These are phyloP conservation scores for Diadophis punctatus DNA, from an alignment of 2,113 vertebrate genomes.

Conservation along the genomic window DNA sequence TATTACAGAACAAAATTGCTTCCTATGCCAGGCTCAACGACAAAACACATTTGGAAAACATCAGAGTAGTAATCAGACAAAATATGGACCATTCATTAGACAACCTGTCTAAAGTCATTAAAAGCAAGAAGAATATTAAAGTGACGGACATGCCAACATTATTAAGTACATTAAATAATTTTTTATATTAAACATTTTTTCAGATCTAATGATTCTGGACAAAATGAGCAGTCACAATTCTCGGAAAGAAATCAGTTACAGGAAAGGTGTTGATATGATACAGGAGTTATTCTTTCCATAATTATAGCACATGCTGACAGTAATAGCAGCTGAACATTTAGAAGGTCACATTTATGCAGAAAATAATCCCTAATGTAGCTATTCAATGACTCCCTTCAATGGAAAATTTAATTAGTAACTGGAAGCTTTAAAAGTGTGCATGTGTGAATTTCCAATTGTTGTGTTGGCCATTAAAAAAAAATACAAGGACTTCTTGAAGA, in stretches of 20 bases:
- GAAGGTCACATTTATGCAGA: slow-evolving; percentile 49
- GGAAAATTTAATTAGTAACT: slow-evolving; percentile 57
- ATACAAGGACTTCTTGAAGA: background rate
- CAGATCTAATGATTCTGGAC: slow-evolving; percentile 46
- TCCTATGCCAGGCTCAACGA: slow-evolving; percentile 70
- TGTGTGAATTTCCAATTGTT: background rate
- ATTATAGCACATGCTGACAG: slow-evolving; percentile 50
- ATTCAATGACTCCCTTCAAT: slow-evolving; percentile 52
- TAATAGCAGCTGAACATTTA: slow-evolving; percentile 57
- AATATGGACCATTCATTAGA: slow-evolving; percentile 62
- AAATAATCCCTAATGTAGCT: slow-evolving; percentile 55
- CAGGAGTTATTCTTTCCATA: slow-evolving; percentile 20
- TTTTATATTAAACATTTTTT: slow-evolving; percentile 48
- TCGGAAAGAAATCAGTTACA: slow-evolving; percentile 31
- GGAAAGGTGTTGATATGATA: slow-evolving; percentile 33
- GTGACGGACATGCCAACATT: slow-evolving; percentile 36
- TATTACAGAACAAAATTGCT: slow-evolving; percentile 76
- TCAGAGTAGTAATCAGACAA: slow-evolving; percentile 63
- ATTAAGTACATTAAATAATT: background rate
- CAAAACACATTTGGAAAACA: slow-evolving; percentile 70
- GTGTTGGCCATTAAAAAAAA: background rate
- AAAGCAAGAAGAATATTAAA: slow-evolving; percentile 52
- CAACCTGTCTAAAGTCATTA: slow-evolving; percentile 52
- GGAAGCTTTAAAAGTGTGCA: slow-evolving; percentile 22
- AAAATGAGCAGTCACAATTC: slow-evolving; percentile 36